These are phyloP conservation scores for Thamnophis sirtalis DNA, from an alignment of 2,113 vertebrate species.

Conservation along the genomic window DNA sequence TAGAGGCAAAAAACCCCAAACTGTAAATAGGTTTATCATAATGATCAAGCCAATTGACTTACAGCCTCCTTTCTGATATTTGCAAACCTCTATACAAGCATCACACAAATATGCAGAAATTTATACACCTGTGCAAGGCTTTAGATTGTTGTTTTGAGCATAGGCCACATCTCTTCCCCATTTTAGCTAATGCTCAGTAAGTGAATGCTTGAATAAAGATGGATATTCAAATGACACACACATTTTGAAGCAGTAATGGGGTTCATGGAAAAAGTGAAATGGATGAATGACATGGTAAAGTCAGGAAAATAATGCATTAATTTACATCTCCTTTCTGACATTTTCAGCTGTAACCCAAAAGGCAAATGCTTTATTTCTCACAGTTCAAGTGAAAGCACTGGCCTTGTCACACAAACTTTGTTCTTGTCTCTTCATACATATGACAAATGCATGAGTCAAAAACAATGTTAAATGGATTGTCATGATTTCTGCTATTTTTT, in stretches of 20 bases:
- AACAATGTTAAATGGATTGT: slow-evolving; percentile 2
- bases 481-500: neutral
- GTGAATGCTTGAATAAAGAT: neutral
- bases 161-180: neutral
- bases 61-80: neutral
- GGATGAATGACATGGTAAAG: neutral
- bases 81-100: neutral
- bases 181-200: neutral
- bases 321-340: neutral
- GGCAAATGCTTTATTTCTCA: neutral
- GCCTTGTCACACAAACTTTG: neutral
- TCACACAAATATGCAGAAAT: neutral
- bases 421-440: neutral
- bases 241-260: neutral
- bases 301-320: neutral
- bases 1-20: neutral
- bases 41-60: neutral
- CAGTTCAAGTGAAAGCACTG: slow-evolving; percentile 9
- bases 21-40: neutral
- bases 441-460: neutral
- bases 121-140: neutral
- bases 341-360: neutral
- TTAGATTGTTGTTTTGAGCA: neutral
- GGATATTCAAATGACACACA: neutral
- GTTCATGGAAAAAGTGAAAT: neutral